Evolutionary conservation across 2,888 invertebrate species (phyloP), one percentile per base, ranked within the genome.

Genomic region (Meteorus colon): DNA sequence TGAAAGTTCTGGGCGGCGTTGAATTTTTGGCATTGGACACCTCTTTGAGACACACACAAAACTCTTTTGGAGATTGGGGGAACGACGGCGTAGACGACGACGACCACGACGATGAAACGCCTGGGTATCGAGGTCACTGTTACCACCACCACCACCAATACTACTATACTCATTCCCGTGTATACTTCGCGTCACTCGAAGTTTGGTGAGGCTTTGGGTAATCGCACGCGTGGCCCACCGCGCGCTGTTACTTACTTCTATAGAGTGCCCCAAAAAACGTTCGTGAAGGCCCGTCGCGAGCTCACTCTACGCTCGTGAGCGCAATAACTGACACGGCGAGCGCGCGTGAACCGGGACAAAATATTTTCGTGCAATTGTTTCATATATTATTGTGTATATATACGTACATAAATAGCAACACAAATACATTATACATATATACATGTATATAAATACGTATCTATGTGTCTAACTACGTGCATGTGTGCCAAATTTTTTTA

Each of bases 71-170:
- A 73, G 69, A 73, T 63, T 69, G 73, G 72, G 82, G 85, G 86
- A 83, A 81, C 84, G 75, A 80, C 83, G 62, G 12, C 29, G 65
- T 37, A 8, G 55, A 55, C 55, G 55, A 55, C 5, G 51, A 55
- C 55, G 55, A 55, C 55, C n/a, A 55, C 55, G 19, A 80, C 83
- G 14, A 62, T 29, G 65, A 37, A 55, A 55, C 55, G 55, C 55
- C 10, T 55, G 55, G 81, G 82, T 86, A 88, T 89, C 89, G 89
- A 89, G 89, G 89, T 89, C 89, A 89, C 84, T 82, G 84, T 82
- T 89, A 86, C 88, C 88, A 87, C 88, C 87, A 86, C 85, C 81
- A 76, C 76, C 72, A 67, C 69, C 79, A 69, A 68, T 63, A 62
- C 69, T n/a, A 41, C 85, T 81, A 83, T 82, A 83, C 77, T 76